Evolutionary conservation across 2,888 invertebrate species (phyloP), one percentile per base, ranked within the genome.

Genomic region (Brachyptera risi): DNA sequence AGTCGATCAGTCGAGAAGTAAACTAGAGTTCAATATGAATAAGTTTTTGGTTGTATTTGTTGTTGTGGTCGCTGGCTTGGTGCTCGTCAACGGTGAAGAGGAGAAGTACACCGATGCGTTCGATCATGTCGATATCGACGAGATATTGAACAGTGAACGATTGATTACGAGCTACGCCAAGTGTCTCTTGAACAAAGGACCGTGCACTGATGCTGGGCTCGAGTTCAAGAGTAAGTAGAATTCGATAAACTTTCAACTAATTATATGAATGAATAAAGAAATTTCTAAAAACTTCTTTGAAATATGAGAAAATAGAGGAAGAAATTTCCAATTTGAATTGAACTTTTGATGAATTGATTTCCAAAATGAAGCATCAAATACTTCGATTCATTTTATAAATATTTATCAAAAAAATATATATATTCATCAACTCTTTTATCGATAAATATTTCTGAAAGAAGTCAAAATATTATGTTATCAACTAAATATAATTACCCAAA

Each of bases 191-290:
- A 82, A 80, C 66, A 78, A 80, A 65, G 84, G 84, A 67, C 82
- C 86, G 56, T 88, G 88, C 72, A 82, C 87, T 38, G 86, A 87
- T 1, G 87, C 88, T 76, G 88, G 87, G 66, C 80, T 82, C 68
- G 85, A 84, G 63, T 75, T 88, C 60, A 87, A 84, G 80, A 79
- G 88, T 88, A 74, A 86, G 87, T 86, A n/a, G 24, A 3, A 3
- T 50, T n/a, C 4, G 5, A 40, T 40, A n/a, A n/a, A n/a, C n/a
- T n/a, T 35, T 35, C 11, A 35, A 11, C 7, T 9, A 35, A 35
- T 11, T 9, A 9, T 35, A 35, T n/a, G n/a, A n/a, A n/a, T n/a
- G n/a, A n/a, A n/a, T n/a, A n/a, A n/a, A n/a, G n/a, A n/a, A n/a
- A n/a, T n/a, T n/a, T n/a, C n/a, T n/a, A n/a, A n/a, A n/a, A n/a